Percentiles rank a stretch among this genome's conserved stretches.
Evolutionary conservation across 1,140 invertebrate species (phyloP).

Genomic region (Galendromus occidentalis): DNA sequence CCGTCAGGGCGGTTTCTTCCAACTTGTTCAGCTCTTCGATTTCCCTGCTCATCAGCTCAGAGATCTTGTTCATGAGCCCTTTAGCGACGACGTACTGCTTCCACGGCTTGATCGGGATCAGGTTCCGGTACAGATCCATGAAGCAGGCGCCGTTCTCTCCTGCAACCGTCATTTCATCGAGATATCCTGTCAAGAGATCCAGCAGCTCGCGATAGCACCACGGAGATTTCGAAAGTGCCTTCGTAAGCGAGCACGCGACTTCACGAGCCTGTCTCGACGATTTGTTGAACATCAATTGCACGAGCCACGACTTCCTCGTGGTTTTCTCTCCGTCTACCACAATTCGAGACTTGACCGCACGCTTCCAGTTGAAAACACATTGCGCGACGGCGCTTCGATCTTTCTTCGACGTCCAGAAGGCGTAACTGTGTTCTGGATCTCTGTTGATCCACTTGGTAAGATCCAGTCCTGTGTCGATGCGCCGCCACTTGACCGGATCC

Average conservation of each 20-base stretch:
- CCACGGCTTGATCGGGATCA: conserved; percentile 52
- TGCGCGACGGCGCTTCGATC: background rate
- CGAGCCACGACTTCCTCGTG: conserved; percentile 54
- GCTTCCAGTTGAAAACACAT: conserved; percentile 12
- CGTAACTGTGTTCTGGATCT: background rate
- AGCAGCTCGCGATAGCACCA: conserved; percentile 36
- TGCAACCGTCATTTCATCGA: conserved; percentile 56
- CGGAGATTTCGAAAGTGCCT: conserved; percentile 43
- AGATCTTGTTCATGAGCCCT: conserved; percentile 62
- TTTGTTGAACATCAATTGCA: conserved; percentile 69
- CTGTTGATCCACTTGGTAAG: background rate
- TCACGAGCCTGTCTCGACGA: conserved; percentile 67
- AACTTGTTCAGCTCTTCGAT: conserved; percentile 62
- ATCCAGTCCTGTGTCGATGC: background rate
- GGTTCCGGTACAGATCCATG: conserved; percentile 55
- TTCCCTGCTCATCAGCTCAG: conserved; percentile 62
- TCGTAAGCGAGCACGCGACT: conserved; percentile 67
- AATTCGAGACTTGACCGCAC: background rate
- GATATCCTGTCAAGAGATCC: conserved; percentile 63
- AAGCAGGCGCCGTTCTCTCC: conserved; percentile 86
- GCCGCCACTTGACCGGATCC: conserved; percentile 19
- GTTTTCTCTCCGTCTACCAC: conserved; percentile 27
- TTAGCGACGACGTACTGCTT: conserved; percentile 55
- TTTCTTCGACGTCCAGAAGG: background rate
- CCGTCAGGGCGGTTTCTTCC: conserved; percentile 75